Base-by-base conservation (phyloP, 2,888 invertebrate species). In the Sipha maydis region DNA sequence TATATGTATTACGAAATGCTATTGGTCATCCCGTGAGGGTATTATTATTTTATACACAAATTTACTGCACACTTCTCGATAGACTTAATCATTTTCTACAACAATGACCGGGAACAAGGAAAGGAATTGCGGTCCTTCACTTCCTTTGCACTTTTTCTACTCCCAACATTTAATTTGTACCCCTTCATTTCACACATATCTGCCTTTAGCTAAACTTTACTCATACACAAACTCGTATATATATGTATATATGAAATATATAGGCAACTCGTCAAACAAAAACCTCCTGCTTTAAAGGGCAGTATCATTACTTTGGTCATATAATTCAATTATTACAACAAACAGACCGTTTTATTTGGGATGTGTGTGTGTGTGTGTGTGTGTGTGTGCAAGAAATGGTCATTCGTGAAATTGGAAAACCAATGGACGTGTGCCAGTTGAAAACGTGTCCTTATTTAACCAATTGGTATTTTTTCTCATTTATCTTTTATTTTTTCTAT, bases 281-380 rank as follows among this genome's bases (percentile, higher is more conserved):
- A 85, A 73, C 48, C 17, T 73, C 38, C 80, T 56, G 8, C 9
- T 56, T 19, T 4, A 17, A 8, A 28, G 34, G 4, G 11, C 48
- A 17, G 4, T 28, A 71, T 17, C 14, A 14, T 28, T n/a, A 17
- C n/a, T 71, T 17, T 14, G 73, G 75, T 82, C 88, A 41, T 82
- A 82, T 88, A 82, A 88, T 88, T 88, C 88, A 88, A 88, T 88
- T 82, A 88, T 67, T 76, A 48, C 80, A n/a, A 75, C 75, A 75
- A 82, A 76, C 75, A 41, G 76, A 25, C 48, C 82, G 67, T 73
- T 9, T 34, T 25, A 28, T 25, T 28, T 21, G 54, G 34, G 31
- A 54, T 28, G 41, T 2, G 14, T 5, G 48, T 48, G 78, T 41
- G 69, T 48, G 1, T 69, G 31, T n/a, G 61, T 21, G 48, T 31